A percentile compares a stretch with the other conserved stretches of the same genome.
phyloP scores from a whole-genome alignment of 2,113 vertebrate genomes.

The Gulo gulo region DNA sequence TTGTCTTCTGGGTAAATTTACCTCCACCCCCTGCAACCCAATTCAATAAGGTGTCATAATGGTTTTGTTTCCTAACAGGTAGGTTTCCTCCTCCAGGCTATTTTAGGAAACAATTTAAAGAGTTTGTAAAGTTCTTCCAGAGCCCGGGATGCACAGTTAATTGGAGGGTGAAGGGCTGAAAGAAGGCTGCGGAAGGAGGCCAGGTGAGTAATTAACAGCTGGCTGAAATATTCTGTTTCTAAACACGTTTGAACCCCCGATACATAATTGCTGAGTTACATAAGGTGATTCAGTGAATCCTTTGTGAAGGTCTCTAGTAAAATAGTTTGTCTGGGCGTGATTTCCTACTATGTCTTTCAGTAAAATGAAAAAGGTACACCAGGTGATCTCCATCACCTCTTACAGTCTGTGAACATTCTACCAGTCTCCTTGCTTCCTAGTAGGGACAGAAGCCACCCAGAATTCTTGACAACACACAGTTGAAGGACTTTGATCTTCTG shows the following conservation, averaged over 20 bases:
- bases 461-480: not conserved
- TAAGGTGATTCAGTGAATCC: not conserved
- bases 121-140: not conserved
- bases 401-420: not conserved
- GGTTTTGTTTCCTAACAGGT: constrained; percentile 7
- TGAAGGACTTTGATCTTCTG: constrained; percentile 11
- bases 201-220: constrained; percentile 27
- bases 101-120: constrained; percentile 33
- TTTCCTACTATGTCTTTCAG: not conserved
- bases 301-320: constrained; percentile 21
- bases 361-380: not conserved
- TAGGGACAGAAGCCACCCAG: not conserved
- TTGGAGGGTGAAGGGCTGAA: not conserved
- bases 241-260: not conserved
- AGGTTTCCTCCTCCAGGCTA: not conserved
- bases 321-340: not conserved
- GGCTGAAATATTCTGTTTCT: constrained; percentile 21
- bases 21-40: not conserved
- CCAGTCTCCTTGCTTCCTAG: not conserved
- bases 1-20: not conserved
- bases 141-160: not conserved
- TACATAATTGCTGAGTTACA: constrained; percentile 23
- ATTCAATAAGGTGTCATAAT: not conserved
- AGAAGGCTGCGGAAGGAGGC: not conserved
- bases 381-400: not conserved